Evolutionary conservation across 2,888 invertebrate species (phyloP).

Genomic region (Allacma fusca): DNA sequence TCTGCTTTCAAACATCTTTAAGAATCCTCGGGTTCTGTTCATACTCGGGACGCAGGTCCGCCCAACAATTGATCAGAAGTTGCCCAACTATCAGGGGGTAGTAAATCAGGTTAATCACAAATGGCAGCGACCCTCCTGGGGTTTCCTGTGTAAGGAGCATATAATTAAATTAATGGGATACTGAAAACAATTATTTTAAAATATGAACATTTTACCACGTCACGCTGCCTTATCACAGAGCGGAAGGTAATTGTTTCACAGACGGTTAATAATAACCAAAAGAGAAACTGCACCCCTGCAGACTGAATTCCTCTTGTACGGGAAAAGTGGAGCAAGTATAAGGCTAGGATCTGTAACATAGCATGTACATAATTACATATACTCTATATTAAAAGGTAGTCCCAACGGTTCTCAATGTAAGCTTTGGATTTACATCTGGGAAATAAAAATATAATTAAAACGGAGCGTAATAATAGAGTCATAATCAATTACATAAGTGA

Average conservation of each 20-base stretch:
- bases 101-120: conserved; percentile 79
- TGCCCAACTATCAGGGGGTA: conserved; percentile 75
- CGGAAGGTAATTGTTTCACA: conserved; percentile 79
- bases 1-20: conserved; percentile 6
- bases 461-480: too few relatives aligned
- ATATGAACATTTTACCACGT: too few relatives aligned
- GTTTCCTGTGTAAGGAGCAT: too few relatives aligned
- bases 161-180: too few relatives aligned
- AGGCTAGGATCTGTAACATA: conserved; percentile 65
- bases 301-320: conserved; percentile 84
- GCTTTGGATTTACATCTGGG: too few relatives aligned
- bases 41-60: conserved; percentile 69
- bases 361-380: too few relatives aligned
- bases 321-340: conserved; percentile 78
- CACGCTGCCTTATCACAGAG: conserved; percentile 64
- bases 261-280: conserved; percentile 82
- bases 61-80: conserved; percentile 81
- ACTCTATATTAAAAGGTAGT: neutral
- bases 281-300: conserved; percentile 88
- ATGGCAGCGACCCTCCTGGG: neutral
- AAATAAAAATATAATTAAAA: too few relatives aligned
- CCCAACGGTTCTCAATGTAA: too few relatives aligned
- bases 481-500: conserved; percentile 51
- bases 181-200: too few relatives aligned
- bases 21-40: neutral